Percentiles rank a stretch among this genome's conserved stretches.
phyloP scores from a whole-genome alignment of 2,797 vertebrate species.

The Silurus aristotelis region DNA sequence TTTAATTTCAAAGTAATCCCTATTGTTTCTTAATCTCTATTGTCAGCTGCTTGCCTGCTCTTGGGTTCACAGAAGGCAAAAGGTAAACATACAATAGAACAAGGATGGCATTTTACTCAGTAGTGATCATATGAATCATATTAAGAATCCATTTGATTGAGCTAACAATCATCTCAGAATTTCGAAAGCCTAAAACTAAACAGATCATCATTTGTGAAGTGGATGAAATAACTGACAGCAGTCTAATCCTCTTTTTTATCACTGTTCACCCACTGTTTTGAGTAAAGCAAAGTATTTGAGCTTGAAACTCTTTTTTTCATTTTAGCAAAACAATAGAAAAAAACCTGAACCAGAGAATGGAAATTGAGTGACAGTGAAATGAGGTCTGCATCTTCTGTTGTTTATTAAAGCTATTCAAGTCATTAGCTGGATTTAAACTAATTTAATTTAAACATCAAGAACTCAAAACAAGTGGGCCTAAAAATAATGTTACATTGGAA shows the following conservation, averaged over 20 bases:
- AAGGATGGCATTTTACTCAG: background rate
- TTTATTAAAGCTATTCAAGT: background rate
- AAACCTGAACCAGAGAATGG: background rate
- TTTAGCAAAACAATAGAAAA: background rate
- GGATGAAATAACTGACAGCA: background rate
- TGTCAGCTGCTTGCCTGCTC: background rate
- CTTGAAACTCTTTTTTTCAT: background rate
- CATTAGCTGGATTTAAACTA: background rate
- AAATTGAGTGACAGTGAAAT: background rate
- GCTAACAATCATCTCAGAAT: background rate
- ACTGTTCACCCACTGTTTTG: background rate
- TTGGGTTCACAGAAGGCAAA: slow-evolving; percentile 4
- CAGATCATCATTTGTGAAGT: background rate
- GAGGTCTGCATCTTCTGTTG: background rate
- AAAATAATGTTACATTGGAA: background rate
- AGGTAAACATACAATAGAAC: background rate
- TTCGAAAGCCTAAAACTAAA: background rate
- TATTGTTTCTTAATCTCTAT: slow-evolving; percentile 10
- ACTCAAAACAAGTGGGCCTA: background rate
- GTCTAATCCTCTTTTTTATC: background rate
- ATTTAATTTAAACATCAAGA: background rate
- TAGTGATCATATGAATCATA: background rate
- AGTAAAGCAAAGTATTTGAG: background rate
- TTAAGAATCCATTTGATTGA: background rate
- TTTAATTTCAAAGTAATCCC: background rate